Conservation (phyloP, 2,113 vertebrate species). For the Alouatta palliata region DNA sequence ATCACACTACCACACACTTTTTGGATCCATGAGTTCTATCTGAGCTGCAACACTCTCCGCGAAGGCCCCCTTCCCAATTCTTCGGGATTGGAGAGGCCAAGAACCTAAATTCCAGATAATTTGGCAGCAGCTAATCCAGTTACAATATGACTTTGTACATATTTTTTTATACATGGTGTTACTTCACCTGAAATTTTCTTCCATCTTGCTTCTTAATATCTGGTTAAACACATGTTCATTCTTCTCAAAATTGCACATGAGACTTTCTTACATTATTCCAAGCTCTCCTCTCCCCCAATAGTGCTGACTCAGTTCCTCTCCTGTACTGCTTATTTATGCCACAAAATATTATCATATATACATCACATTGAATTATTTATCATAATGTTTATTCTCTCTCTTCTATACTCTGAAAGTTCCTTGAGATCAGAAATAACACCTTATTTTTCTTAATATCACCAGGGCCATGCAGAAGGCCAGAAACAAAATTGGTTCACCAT, state of each 20-base stretch:
- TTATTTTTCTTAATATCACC: neutral
- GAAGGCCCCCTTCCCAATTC: too few relatives aligned
- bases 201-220: neutral
- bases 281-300: rapidly evolving
- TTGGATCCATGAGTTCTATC: too few relatives aligned
- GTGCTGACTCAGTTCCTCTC: neutral
- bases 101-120: too few relatives aligned
- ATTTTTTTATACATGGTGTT: neutral
- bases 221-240: neutral
- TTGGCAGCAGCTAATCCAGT: too few relatives aligned
- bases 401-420: neutral
- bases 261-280: neutral
- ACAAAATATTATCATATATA: neutral
- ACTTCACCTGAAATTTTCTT: neutral
- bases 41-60: too few relatives aligned
- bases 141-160: neutral
- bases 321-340: neutral
- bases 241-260: neutral
- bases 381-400: neutral
- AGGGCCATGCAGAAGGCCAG: neutral
- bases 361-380: neutral
- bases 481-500: neutral
- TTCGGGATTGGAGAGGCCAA: too few relatives aligned
- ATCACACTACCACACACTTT: too few relatives aligned
- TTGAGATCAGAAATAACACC: neutral